phyloP scores from a whole-genome alignment of 2,888 invertebrate species.

The Apoda limacodes region DNA sequence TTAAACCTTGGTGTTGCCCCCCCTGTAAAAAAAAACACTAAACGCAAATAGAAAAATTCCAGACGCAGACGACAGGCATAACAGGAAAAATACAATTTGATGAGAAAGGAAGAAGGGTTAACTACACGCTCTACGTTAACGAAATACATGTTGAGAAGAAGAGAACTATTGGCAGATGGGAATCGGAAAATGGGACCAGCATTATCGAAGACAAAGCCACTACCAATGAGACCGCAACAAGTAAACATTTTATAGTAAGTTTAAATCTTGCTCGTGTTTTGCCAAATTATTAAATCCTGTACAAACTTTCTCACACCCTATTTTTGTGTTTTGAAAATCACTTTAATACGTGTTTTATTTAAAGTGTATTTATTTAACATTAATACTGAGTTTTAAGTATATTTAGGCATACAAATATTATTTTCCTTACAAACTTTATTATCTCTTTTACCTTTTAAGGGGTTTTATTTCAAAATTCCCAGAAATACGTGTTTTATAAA shows the following conservation, averaged over 20 bases:
- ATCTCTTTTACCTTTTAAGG: too few species aligned
- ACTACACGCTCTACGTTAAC: slow-evolving; percentile 78
- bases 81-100: slow-evolving; percentile 79
- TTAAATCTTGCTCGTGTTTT: neutral
- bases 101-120: slow-evolving; percentile 73
- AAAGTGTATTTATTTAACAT: too few species aligned
- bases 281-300: too few species aligned
- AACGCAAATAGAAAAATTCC: too few species aligned
- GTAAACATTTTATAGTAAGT: slow-evolving; percentile 75
- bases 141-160: slow-evolving; percentile 46
- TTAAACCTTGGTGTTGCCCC: too few species aligned
- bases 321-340: neutral
- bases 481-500: too few species aligned
- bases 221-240: slow-evolving; percentile 60
- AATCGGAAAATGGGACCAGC: slow-evolving; percentile 55
- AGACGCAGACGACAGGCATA: slow-evolving; percentile 75
- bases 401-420: neutral
- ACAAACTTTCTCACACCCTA: too few species aligned
- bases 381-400: neutral
- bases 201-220: slow-evolving; percentile 58
- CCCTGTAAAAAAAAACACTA: too few species aligned
- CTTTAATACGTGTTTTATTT: slow-evolving; percentile 1
- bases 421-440: too few species aligned
- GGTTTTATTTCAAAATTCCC: too few species aligned
- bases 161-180: slow-evolving; percentile 44